Evolutionary conservation across 2,113 vertebrate species (phyloP).

Genomic region (Thoracochromis brauschi): DNA sequence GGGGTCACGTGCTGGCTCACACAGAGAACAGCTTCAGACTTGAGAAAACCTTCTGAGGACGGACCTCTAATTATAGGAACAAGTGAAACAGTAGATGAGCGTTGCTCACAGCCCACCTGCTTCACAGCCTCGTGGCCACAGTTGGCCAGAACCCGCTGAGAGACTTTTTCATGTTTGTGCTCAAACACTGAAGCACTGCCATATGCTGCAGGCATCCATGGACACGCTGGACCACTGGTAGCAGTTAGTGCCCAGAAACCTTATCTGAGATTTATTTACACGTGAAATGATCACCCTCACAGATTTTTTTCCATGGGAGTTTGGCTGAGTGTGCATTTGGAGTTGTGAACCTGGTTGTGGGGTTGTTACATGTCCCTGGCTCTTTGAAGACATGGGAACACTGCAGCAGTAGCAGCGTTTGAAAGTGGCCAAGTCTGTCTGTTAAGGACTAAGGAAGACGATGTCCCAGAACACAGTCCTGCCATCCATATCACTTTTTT

Average conservation of each 20-base stretch:
- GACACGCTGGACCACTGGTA: background rate
- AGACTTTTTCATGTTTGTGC: background rate
- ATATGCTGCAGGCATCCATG: background rate
- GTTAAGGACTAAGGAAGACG: background rate
- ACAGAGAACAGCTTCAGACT: background rate
- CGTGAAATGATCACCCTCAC: background rate
- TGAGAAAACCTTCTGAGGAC: background rate
- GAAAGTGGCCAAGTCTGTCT: background rate
- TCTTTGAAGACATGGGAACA: background rate
- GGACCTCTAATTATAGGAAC: background rate
- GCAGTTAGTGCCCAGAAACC: background rate
- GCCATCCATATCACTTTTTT: background rate
- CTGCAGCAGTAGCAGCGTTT: background rate
- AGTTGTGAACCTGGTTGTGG: background rate
- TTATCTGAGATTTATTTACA: background rate
- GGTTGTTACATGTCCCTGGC: background rate
- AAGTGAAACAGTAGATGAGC: background rate
- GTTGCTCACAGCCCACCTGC: background rate
- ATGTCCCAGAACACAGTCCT: background rate
- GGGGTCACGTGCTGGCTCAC: background rate
- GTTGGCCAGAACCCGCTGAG: background rate
- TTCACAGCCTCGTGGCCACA: background rate
- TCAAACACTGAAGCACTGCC: background rate
- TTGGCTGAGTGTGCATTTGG: background rate
- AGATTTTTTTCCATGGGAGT: background rate